Evolutionary conservation across 2,113 vertebrate species (phyloP).

Genomic region (Phoenicopterus ruber): DNA sequence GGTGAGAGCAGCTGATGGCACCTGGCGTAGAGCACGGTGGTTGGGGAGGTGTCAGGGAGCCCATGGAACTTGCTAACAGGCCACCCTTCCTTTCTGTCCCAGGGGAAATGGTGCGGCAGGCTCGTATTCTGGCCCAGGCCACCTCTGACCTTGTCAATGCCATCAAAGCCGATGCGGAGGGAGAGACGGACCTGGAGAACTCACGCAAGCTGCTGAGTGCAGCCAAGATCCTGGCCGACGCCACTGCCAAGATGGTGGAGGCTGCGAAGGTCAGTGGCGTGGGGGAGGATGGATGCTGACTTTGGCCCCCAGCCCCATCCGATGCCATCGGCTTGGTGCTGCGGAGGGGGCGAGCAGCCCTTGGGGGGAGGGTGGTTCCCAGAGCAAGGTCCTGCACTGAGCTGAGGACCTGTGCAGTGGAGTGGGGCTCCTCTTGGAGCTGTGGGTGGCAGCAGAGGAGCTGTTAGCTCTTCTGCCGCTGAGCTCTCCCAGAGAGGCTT

Average conservation of each 20-base stretch:
- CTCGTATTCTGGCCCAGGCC: constrained; percentile 93
- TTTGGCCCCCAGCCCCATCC: not conserved
- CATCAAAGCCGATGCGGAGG: constrained; percentile 95
- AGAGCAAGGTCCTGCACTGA: not conserved
- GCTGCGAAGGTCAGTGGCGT: constrained; percentile 85
- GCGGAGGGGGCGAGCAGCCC: accelerated
- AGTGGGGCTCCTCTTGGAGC: not conserved
- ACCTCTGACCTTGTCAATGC: constrained; percentile 95
- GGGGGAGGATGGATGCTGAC: not conserved
- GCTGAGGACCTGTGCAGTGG: not conserved
- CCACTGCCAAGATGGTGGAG: constrained; percentile 97
- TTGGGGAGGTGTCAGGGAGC: not conserved
- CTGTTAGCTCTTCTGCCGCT: not conserved
- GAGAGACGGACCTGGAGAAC: constrained; percentile 93
- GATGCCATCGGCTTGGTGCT: accelerated
- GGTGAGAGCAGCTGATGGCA: constrained; percentile 66
- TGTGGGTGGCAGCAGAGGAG: constrained; percentile 82
- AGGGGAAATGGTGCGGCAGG: constrained; percentile 98
- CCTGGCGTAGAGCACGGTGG: not conserved
- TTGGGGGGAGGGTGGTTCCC: not conserved
- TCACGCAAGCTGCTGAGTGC: constrained; percentile 94
- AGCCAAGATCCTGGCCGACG: constrained; percentile 93
- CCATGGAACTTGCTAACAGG: not conserved
- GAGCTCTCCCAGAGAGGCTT: accelerated
- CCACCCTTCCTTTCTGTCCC: not conserved